Percentiles rank a stretch among this genome's conserved stretches.
Evolutionary conservation across 2,888 invertebrate genomes (phyloP).

Genomic region (Tenodera sinensis): DNA sequence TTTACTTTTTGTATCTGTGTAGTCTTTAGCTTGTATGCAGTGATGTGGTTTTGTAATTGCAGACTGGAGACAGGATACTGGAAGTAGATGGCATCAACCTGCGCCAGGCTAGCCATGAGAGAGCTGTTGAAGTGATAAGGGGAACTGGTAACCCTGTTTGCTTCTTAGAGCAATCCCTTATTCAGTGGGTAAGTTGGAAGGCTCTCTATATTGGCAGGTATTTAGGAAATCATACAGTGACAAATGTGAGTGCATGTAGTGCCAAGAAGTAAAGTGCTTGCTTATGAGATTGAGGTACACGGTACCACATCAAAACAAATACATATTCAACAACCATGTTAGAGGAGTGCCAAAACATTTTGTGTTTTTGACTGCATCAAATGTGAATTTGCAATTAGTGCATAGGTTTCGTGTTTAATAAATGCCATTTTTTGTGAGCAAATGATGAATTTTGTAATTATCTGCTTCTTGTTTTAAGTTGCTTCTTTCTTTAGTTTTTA

Average conservation of each 20-base stretch:
- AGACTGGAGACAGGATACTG: constrained; percentile 85
- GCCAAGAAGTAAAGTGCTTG: too few species aligned
- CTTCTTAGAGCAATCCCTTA: constrained; percentile 82
- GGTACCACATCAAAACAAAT: neutral
- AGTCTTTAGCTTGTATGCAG: neutral
- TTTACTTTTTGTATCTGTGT: too few species aligned
- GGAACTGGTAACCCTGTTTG: constrained; percentile 84
- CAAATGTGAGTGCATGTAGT: too few species aligned
- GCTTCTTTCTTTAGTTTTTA: too few species aligned
- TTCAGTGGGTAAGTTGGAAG: constrained; percentile 62
- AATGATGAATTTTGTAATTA: too few species aligned
- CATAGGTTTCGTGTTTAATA: too few species aligned
- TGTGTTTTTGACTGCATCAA: neutral
- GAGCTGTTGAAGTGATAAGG: constrained; percentile 91
- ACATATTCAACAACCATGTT: neutral
- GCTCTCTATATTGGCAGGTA: neutral
- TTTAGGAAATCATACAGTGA: neutral
- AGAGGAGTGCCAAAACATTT: neutral
- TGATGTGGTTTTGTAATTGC: constrained; percentile 35
- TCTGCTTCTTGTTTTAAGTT: too few species aligned
- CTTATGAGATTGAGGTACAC: too few species aligned
- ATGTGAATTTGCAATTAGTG: too few species aligned
- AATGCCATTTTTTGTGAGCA: too few species aligned
- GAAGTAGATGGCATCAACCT: constrained; percentile 91
- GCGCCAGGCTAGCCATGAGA: constrained; percentile 85